Evolutionary conservation across 2,113 vertebrate genomes (phyloP), one percentile per base, ranked within the genome.

Genomic region (Oreochromis niloticus): DNA sequence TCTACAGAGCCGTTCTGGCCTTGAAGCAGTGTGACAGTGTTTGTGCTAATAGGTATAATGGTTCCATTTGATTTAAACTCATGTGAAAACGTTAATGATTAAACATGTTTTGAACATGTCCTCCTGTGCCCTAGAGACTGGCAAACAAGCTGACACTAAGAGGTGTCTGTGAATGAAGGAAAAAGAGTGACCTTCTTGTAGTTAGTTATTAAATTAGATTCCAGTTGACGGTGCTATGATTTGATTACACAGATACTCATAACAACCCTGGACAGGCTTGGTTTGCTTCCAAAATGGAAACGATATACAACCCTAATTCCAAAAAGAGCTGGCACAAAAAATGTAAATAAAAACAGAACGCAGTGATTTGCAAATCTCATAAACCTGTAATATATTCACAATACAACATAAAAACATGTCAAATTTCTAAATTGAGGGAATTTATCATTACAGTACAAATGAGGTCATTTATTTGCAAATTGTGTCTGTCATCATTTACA

Each of bases 51-150:
- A 55, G 36, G 46, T 71, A 13, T 54, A 85, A 83, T 80, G 82
- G 56, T 34, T 89, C 57, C 41, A 87, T 89, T 93, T 80, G 59
- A 90, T 91, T 93, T 90, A 57, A 87, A 87, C 9, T 87, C 56
- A 82, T 84, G 85, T 90, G 85, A 91, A 59, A 59, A 79, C 1
- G 11, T 88, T 84, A 88, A 83, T 87, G 82, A 86, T 87, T 91
- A 80, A 87, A 84, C 22, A 24, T 57, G 55, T 63, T 88, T 90
- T 78, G 24, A 46, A 71, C 39, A 43, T 52, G 41, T 46, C 41
- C 39, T 50, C 41, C 24, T 19, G 43, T 84, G 24, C 24, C 22
- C 66, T 32, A 39, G 46, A 90, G 4, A 87, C 13, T 43, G 17
- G 57, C 11, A 55, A 90, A 89, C 66, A 87, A 56, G 36, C 36